These are phyloP conservation scores for Charadrius vociferus DNA, from an alignment of 2,113 vertebrate species.

Conservation along the genomic window DNA sequence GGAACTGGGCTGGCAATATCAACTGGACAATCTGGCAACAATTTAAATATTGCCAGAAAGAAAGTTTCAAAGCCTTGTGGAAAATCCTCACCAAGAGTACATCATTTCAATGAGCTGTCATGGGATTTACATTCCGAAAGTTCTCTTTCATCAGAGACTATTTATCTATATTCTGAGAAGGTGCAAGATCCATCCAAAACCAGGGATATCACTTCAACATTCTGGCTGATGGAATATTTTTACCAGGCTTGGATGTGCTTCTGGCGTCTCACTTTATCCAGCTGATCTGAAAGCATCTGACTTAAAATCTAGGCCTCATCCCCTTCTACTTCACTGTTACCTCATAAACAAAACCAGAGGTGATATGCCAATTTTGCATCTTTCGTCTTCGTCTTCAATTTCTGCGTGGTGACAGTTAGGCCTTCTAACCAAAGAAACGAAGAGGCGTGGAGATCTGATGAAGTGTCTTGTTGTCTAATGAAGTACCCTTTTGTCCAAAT, in stretches of 20 bases:
- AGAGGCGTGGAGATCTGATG: neutral
- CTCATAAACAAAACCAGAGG: neutral
- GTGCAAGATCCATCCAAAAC: neutral
- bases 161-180: neutral
- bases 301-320: neutral
- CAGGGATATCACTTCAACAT: neutral
- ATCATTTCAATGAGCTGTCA: neutral
- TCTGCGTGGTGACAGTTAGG: neutral
- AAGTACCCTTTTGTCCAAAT: neutral
- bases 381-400: neutral
- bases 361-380: neutral
- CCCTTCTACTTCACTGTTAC: neutral
- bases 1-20: neutral
- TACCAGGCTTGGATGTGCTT: neutral
- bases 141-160: neutral
- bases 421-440: neutral
- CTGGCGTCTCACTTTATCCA: neutral
- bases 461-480: neutral
- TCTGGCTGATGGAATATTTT: neutral
- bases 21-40: neutral
- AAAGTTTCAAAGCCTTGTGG: neutral
- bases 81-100: neutral
- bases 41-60: neutral
- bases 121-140: neutral
- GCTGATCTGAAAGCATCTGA: neutral